phyloP scores from a whole-genome alignment of 2,888 invertebrate genomes.

The Heliconius hortense region DNA sequence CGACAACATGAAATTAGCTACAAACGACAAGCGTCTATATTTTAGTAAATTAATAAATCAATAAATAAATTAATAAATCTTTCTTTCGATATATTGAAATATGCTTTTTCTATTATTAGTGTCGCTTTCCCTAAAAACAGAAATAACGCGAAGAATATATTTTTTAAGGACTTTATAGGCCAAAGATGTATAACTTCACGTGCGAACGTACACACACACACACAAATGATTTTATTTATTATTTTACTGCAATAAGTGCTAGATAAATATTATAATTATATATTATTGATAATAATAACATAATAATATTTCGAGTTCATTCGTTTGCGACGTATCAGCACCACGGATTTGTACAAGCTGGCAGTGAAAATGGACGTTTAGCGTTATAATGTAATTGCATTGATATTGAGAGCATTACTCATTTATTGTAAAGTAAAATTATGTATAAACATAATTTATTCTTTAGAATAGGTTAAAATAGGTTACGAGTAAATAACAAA shows the following conservation, averaged over 20 bases:
- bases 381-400: slow-evolving; percentile 30
- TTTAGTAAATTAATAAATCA: too few relatives aligned
- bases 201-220: too few relatives aligned
- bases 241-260: not conserved
- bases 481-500: not conserved
- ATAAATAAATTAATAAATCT: too few relatives aligned
- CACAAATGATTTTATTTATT: not conserved
- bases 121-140: too few relatives aligned
- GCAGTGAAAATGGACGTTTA: slow-evolving; percentile 53
- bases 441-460: not conserved
- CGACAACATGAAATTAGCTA: too few relatives aligned
- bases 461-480: not conserved
- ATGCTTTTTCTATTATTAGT: too few relatives aligned
- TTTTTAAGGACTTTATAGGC: too few relatives aligned
- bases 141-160: too few relatives aligned
- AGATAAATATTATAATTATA: not conserved
- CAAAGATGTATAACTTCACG: too few relatives aligned
- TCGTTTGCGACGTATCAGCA: slow-evolving; percentile 56
- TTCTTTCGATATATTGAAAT: too few relatives aligned
- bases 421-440: not conserved
- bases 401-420: slow-evolving; percentile 25
- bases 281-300: not conserved
- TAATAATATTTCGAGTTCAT: slow-evolving; percentile 23
- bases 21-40: too few relatives aligned
- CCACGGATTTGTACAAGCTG: slow-evolving; percentile 66